These are phyloP conservation scores for Drosophila histrio DNA, from an alignment of 2,888 invertebrate species.

Conservation along the genomic window DNA sequence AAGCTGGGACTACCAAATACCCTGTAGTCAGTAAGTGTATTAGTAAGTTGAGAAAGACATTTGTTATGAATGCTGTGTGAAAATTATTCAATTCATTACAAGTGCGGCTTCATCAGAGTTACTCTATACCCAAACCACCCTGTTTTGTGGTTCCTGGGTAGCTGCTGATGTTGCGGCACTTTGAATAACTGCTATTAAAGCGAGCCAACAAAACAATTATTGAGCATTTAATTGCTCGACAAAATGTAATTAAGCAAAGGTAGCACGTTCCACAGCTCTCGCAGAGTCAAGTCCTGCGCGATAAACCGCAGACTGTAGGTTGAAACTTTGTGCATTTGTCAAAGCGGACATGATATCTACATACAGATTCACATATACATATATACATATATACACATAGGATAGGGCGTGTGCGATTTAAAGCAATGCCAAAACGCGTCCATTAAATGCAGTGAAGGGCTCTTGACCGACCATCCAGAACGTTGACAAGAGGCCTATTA, in stretches of 20 bases:
- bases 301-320: conserved; percentile 57
- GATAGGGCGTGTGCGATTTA: conserved; percentile 33
- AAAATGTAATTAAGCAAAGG: conserved; percentile 76
- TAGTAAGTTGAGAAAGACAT: neutral
- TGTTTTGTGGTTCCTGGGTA: neutral
- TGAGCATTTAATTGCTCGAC: conserved; percentile 77
- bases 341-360: conserved; percentile 17
- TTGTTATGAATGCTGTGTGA: too few species aligned
- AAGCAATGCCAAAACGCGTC: conserved; percentile 41
- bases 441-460: conserved; percentile 67
- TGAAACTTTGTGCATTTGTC: conserved; percentile 43
- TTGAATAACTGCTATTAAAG: conserved; percentile 77
- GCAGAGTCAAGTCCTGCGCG: conserved; percentile 30
- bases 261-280: conserved; percentile 51
- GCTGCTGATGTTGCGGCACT: conserved; percentile 41
- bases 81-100: neutral
- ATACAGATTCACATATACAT: conserved; percentile 5
- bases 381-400: neutral
- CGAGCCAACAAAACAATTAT: conserved; percentile 77
- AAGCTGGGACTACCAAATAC: conserved; percentile 23
- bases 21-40: conserved; percentile 7
- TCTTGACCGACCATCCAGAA: conserved; percentile 25
- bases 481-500: conserved; percentile 65
- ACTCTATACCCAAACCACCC: neutral
- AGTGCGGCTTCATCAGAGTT: neutral